phyloP scores from a whole-genome alignment of 2,888 invertebrate species.

The Lithophane leautieri region DNA sequence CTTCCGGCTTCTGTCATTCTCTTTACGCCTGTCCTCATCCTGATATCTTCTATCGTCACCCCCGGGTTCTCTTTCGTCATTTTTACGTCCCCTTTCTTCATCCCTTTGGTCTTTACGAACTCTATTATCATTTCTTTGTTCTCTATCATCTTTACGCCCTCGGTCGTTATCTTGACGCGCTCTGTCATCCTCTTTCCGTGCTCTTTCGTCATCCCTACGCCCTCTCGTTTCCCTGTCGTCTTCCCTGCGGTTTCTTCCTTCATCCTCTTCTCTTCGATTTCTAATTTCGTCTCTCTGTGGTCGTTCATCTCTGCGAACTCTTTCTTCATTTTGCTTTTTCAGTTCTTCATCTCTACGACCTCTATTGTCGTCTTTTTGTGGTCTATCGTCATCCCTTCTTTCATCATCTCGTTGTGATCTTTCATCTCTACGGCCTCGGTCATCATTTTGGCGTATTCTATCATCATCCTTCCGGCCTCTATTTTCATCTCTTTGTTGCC shows the following conservation, averaged over 20 bases:
- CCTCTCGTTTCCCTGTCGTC: constrained; percentile 47
- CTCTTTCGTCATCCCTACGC: constrained; percentile 25
- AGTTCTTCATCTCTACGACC: constrained; percentile 10
- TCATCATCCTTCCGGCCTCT: constrained; percentile 41
- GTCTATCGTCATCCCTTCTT: constrained; percentile 25
- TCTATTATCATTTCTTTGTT: constrained; percentile 37
- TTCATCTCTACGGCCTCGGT: constrained; percentile 47
- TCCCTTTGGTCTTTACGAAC: constrained; percentile 52
- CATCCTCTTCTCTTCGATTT: constrained; percentile 52
- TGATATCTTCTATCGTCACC: constrained; percentile 55
- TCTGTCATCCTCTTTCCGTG: constrained; percentile 37
- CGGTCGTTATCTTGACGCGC: constrained; percentile 44
- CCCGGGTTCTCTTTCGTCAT: constrained; percentile 30
- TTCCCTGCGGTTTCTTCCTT: constrained; percentile 42
- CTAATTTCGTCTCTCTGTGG: constrained; percentile 33
- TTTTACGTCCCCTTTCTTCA: constrained; percentile 40
- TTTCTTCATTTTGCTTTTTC: constrained; percentile 16
- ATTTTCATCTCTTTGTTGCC: constrained; percentile 21
- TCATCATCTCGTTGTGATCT: constrained; percentile 39
- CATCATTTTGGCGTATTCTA: constrained; percentile 25
- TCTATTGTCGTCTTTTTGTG: constrained; percentile 36
- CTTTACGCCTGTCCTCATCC: constrained; percentile 50
- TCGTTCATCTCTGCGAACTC: constrained; percentile 14
- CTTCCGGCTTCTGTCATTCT: constrained; percentile 34
- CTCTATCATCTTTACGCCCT: constrained; percentile 36